phyloP scores from a whole-genome alignment of 2,888 invertebrate genomes.

The Drosophila nr. fundita region DNA sequence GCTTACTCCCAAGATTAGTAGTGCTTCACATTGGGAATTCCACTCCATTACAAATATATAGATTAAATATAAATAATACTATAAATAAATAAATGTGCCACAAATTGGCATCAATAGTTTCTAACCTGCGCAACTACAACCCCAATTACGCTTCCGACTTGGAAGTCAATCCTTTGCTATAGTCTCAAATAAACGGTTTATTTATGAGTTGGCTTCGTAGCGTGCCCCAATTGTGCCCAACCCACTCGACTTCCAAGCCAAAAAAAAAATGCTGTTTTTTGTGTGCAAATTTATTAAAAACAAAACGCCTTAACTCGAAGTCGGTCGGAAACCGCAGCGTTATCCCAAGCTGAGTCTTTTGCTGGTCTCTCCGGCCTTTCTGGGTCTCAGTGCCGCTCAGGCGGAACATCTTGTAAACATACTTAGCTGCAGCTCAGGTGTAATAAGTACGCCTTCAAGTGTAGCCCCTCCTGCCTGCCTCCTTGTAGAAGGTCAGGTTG shows the following conservation, averaged over 20 bases:
- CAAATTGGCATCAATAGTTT: neutral
- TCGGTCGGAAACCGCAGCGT: constrained; percentile 16
- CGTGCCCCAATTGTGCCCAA: neutral
- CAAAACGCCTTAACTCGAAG: constrained; percentile 50
- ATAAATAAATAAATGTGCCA: neutral
- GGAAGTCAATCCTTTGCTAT: neutral
- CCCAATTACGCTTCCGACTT: neutral
- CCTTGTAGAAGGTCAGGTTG: constrained; percentile 51
- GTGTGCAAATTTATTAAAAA: constrained; percentile 71
- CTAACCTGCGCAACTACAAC: neutral
- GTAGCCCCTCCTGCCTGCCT: constrained; percentile 31
- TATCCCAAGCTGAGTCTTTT: constrained; percentile 14
- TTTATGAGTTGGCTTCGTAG: neutral
- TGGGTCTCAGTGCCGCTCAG: constrained; percentile 44
- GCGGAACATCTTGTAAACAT: constrained; percentile 77
- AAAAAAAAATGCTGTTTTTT: constrained; percentile 27
- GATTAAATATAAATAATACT: neutral
- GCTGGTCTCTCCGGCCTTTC: constrained; percentile 2
- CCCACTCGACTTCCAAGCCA: neutral
- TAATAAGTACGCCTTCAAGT: constrained; percentile 76
- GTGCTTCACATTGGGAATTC: neutral
- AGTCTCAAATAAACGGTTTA: constrained; percentile 11
- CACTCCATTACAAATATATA: no score
- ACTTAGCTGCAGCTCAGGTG: constrained; percentile 79
- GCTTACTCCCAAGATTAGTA: neutral